Percentiles rank a stretch among this genome's conserved stretches.
These are phyloP conservation scores for Amblyornis subalaris DNA, from an alignment of 2,113 vertebrate species.

Conservation along the genomic window DNA sequence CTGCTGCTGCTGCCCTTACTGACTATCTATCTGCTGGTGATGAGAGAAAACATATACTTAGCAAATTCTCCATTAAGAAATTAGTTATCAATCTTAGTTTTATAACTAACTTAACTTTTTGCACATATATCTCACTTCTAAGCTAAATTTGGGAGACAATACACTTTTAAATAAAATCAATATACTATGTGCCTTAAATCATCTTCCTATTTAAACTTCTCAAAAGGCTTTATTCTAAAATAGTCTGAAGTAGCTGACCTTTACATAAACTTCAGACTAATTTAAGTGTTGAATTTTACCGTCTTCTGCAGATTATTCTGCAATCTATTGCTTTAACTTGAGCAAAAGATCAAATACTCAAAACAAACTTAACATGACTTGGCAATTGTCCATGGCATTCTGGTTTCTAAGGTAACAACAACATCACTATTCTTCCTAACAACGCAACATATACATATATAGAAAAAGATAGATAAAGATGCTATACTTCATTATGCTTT, in stretches of 20 bases:
- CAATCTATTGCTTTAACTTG: conserved; percentile 63
- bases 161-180: conserved; percentile 65
- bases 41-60: conserved; percentile 61
- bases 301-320: conserved; percentile 53
- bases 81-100: conserved; percentile 59
- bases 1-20: conserved; percentile 68
- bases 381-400: conserved; percentile 78
- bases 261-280: conserved; percentile 73
- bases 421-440: conserved; percentile 45
- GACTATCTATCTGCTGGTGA: conserved; percentile 71
- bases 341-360: conserved; percentile 64
- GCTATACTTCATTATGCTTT: conserved; percentile 48
- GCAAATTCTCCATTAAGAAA: conserved; percentile 59
- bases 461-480: conserved; percentile 33
- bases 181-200: conserved; percentile 53
- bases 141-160: conserved; percentile 69
- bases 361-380: conserved; percentile 69
- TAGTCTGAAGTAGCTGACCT: conserved; percentile 67
- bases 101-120: conserved; percentile 62
- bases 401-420: conserved; percentile 51
- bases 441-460: conserved; percentile 41
- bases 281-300: conserved; percentile 26
- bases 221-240: conserved; percentile 31
- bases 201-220: conserved; percentile 68
- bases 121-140: conserved; percentile 65